Conservation (phyloP, 2,888 invertebrate species). For the Drosophila colorata region DNA sequence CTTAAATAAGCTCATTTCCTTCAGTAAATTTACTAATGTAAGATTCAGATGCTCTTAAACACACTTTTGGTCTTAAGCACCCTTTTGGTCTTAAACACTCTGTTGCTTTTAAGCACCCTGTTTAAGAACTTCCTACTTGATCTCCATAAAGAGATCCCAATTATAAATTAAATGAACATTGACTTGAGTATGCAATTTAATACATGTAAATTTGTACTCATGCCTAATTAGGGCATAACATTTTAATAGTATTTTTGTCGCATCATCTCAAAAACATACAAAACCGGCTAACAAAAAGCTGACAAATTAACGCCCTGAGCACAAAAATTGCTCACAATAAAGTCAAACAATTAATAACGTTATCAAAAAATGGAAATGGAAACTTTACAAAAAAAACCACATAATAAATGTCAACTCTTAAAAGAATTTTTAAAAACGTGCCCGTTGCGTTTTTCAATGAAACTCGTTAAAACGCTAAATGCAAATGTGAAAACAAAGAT, state of each 20-base stretch:
- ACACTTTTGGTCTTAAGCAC: neutral
- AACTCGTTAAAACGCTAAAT: slow-evolving; percentile 59
- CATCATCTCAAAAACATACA: neutral
- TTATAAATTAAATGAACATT: slow-evolving; percentile 24
- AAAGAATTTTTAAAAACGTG: slow-evolving; percentile 27
- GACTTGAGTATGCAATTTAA: slow-evolving; percentile 12
- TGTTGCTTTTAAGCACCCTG: neutral
- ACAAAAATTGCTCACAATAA: slow-evolving; percentile 23
- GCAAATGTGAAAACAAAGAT: slow-evolving; percentile 51
- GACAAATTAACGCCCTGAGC: slow-evolving; percentile 27
- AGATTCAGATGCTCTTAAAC: neutral
- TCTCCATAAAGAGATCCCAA: neutral
- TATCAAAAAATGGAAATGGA: slow-evolving; percentile 36
- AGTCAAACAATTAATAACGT: slow-evolving; percentile 46
- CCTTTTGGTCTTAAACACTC: no score
- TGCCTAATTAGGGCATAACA: slow-evolving; percentile 29
- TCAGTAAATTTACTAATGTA: no score
- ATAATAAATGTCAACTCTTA: slow-evolving; percentile 3
- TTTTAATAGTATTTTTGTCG: slow-evolving; percentile 19
- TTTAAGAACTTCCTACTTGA: neutral
- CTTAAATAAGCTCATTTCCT: no score
- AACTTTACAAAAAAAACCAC: slow-evolving; percentile 14
- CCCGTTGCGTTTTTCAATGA: slow-evolving; percentile 48
- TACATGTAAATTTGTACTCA: slow-evolving; percentile 2
- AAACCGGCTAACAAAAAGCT: slow-evolving; percentile 24